Percentiles rank a stretch among this genome's conserved stretches.
Conservation (phyloP, 2,888 invertebrate genomes). For the Tipula helvola region DNA sequence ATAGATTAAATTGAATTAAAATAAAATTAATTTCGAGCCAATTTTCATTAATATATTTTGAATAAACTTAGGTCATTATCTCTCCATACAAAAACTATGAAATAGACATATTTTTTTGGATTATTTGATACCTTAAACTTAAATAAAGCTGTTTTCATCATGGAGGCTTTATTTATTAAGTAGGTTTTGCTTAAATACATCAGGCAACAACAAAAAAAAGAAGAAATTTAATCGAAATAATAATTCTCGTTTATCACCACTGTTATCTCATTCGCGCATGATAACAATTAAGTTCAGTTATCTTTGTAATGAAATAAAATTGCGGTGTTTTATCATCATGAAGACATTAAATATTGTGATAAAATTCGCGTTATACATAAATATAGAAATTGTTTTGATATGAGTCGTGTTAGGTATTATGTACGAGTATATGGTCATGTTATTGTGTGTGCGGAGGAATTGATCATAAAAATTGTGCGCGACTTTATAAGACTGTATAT, state of each 20-base stretch:
- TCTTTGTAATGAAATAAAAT: neutral
- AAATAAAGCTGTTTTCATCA: too few relatives aligned
- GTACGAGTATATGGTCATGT: neutral
- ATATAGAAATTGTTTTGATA: neutral
- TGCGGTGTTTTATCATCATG: neutral
- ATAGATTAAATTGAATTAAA: too few relatives aligned
- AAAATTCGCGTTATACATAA: neutral
- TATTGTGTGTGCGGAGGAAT: neutral
- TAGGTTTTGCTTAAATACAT: too few relatives aligned
- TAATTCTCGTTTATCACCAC: neutral
- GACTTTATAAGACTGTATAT: too few relatives aligned
- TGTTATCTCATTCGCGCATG: neutral
- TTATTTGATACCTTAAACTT: too few relatives aligned
- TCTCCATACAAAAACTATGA: too few relatives aligned
- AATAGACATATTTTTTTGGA: too few relatives aligned
- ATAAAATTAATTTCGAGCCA: too few relatives aligned
- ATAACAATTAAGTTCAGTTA: neutral
- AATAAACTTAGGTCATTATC: too few relatives aligned
- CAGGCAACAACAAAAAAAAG: neutral
- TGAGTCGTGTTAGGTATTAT: neutral
- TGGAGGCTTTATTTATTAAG: too few relatives aligned
- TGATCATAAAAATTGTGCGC: neutral
- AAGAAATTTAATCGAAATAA: neutral
- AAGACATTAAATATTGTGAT: neutral
- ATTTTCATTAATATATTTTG: too few relatives aligned